Conservation (phyloP, 64 coral and sea anemone species). For the Trachythela sp. region DNA sequence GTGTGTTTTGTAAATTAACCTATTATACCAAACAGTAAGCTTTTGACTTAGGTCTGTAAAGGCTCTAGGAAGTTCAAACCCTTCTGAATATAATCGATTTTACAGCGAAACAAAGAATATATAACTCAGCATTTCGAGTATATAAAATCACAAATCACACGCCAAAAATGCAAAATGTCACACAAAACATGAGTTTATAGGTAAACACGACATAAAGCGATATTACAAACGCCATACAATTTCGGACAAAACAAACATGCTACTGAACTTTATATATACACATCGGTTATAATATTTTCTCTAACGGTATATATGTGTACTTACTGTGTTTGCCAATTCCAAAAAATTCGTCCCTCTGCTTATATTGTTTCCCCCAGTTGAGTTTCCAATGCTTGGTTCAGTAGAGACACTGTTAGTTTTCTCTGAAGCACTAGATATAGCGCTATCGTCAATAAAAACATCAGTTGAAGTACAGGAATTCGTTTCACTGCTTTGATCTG, state of each 20-base stretch:
- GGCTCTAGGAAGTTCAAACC: not conserved
- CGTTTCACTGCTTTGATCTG: not conserved
- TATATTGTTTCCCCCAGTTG: not conserved
- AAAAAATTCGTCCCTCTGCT: not conserved
- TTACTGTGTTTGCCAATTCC: slow-evolving; percentile 15
- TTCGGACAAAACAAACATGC: not conserved
- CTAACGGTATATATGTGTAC: not conserved
- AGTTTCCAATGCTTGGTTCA: not conserved
- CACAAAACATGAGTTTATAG: not conserved
- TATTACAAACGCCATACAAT: not conserved
- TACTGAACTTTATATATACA: not conserved
- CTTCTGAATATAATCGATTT: not conserved
- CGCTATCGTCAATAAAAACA: not conserved
- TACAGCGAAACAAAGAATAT: not conserved
- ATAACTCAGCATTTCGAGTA: not conserved
- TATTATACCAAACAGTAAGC: not conserved
- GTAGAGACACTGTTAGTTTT: not conserved
- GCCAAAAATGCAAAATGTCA: not conserved
- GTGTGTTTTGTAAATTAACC: not conserved
- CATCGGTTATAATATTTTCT: not conserved
- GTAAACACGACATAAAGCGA: not conserved
- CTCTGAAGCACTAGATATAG: not conserved
- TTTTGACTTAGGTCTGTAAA: not conserved
- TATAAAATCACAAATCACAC: not conserved
- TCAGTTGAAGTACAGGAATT: not conserved